A percentile compares a stretch with the other conserved stretches of the same genome.
Evolutionary conservation across 2,113 vertebrate genomes (phyloP).

Genomic region (Danionella cerebrum): DNA sequence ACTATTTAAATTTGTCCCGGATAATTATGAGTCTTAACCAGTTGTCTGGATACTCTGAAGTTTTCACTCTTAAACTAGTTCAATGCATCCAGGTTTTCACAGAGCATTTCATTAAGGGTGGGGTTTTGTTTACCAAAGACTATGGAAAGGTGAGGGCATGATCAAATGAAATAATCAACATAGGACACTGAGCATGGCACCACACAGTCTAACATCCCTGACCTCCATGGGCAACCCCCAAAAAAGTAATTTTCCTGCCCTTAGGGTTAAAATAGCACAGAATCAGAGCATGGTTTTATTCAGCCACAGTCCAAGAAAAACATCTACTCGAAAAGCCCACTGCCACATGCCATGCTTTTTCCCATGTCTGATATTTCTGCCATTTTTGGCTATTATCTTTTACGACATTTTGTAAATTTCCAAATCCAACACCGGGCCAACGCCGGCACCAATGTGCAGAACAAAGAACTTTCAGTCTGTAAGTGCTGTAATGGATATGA

Average conservation of each 20-base stretch:
- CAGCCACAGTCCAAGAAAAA: slow-evolving; percentile 48
- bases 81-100: no score
- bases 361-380: slow-evolving; percentile 20
- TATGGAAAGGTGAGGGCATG: no score
- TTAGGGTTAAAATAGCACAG: slow-evolving; percentile 52
- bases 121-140: no score
- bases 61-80: no score
- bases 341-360: slow-evolving; percentile 15
- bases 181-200: slow-evolving; percentile 7
- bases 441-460: neutral
- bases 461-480: neutral
- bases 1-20: no score
- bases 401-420: neutral
- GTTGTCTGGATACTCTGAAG: no score
- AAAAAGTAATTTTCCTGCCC: slow-evolving; percentile 27
- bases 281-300: slow-evolving; percentile 31
- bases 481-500: neutral
- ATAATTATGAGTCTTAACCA: no score
- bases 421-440: neutral
- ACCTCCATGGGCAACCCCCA: slow-evolving; percentile 9
- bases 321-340: slow-evolving; percentile 20
- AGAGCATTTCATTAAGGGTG: no score
- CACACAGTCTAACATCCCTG: slow-evolving; percentile 18
- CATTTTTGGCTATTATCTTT: neutral
- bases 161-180: no score